A percentile compares a stretch with the other conserved stretches of the same genome.
phyloP scores from a whole-genome alignment of 1,140 invertebrate genomes.

The Leptopilina boulardi region DNA sequence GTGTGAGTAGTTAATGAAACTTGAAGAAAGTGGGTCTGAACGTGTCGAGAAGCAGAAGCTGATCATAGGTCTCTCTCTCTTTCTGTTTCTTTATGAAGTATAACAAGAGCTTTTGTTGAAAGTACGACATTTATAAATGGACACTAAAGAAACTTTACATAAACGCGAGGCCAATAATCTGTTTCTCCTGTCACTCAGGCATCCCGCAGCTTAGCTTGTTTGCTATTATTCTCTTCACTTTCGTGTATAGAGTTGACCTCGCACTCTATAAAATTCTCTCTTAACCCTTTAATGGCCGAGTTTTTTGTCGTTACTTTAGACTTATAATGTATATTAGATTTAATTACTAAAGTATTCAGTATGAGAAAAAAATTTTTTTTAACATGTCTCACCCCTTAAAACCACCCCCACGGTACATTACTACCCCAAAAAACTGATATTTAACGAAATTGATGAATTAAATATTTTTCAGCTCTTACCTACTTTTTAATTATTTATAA shows the following conservation, averaged over 20 bases:
- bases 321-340: no score
- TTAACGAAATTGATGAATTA: no score
- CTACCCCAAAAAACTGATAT: no score
- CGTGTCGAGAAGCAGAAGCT: slow-evolving; percentile 8
- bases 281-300: no score
- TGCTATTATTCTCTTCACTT: neutral
- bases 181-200: slow-evolving; percentile 47
- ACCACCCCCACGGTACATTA: no score
- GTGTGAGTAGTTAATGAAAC: neutral
- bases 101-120: slow-evolving; percentile 37
- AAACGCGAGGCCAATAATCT: slow-evolving; percentile 51
- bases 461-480: no score
- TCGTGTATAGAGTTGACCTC: neutral
- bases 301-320: no score
- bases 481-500: no score
- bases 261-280: neutral
- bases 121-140: slow-evolving; percentile 56
- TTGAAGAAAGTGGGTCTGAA: neutral
- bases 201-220: slow-evolving; percentile 29
- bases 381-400: no score
- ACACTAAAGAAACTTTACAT: slow-evolving; percentile 46
- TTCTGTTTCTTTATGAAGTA: neutral
- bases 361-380: no score
- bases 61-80: neutral
- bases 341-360: no score